Evolutionary conservation across 2,797 vertebrate species (phyloP).

Genomic region (Neosalanx taihuensis): DNA sequence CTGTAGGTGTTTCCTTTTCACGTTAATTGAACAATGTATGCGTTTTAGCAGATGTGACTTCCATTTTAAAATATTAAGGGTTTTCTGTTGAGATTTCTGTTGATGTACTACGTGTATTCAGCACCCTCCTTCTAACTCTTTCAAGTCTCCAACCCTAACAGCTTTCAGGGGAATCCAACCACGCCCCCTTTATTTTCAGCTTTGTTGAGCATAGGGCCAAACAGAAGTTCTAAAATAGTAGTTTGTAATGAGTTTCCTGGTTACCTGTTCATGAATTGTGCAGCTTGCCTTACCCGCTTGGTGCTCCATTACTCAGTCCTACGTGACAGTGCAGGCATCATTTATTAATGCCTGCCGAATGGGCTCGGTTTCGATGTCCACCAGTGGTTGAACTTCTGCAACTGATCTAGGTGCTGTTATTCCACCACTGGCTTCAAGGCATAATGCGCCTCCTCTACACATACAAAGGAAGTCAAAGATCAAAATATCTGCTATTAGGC

Average conservation of each 20-base stretch:
- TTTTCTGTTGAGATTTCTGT: background rate
- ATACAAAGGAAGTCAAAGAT: slow-evolving; percentile 62
- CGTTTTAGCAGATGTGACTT: background rate
- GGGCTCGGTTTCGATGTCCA: slow-evolving; percentile 75
- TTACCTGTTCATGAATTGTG: slow-evolving; percentile 78
- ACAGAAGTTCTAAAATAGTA: background rate
- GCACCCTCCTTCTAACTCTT: too few relatives aligned
- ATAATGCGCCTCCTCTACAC: slow-evolving; percentile 42
- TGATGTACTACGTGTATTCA: too few relatives aligned
- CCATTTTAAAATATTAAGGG: background rate
- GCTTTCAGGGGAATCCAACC: background rate
- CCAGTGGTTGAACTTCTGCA: slow-evolving; percentile 51
- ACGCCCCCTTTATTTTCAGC: background rate
- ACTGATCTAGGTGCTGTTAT: slow-evolving; percentile 35
- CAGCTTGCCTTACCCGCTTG: slow-evolving; percentile 70
- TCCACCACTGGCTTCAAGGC: slow-evolving; percentile 28
- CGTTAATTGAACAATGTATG: background rate
- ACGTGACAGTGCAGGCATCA: slow-evolving; percentile 70
- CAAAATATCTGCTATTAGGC: slow-evolving; percentile 29
- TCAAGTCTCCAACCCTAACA: background rate
- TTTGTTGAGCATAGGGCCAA: slow-evolving; percentile 6
- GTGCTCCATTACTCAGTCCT: slow-evolving; percentile 77
- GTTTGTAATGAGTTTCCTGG: slow-evolving; percentile 54
- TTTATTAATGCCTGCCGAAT: slow-evolving; percentile 77
- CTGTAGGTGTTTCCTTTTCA: background rate